Evolutionary conservation across 1,140 invertebrate genomes (phyloP).

Genomic region (Drosophila fuyamai): DNA sequence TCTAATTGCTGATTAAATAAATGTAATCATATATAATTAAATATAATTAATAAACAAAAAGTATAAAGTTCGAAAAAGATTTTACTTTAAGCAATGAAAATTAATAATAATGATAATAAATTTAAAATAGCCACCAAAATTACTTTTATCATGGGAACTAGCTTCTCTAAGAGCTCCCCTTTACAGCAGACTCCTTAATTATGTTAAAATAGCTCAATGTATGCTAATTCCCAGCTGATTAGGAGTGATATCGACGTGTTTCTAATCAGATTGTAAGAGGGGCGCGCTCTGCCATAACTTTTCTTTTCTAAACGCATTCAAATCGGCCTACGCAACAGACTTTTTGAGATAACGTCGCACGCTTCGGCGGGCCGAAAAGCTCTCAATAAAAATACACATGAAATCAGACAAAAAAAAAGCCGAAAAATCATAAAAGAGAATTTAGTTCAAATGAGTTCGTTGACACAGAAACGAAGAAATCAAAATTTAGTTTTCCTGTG

Average conservation of each 20-base stretch:
- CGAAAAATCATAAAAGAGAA: conserved; percentile 61
- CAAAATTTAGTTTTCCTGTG: conserved; percentile 57
- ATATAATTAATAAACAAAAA: too few relatives aligned
- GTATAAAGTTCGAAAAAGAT: too few relatives aligned
- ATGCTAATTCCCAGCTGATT: conserved; percentile 22
- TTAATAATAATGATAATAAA: too few relatives aligned
- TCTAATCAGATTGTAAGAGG: conserved; percentile 19
- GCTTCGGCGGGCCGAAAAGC: conserved; percentile 35
- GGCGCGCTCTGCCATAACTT: conserved; percentile 57
- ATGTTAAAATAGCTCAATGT: not conserved
- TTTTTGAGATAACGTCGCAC: conserved; percentile 57
- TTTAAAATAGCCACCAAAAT: not conserved
- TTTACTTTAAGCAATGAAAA: too few relatives aligned
- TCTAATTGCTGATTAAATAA: too few relatives aligned
- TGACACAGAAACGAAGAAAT: conserved; percentile 78
- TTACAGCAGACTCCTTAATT: not conserved
- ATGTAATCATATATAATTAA: too few relatives aligned
- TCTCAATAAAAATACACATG: conserved; percentile 41
- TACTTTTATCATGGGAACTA: not conserved
- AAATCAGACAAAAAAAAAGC: conserved; percentile 50
- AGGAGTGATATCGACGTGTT: conserved; percentile 9
- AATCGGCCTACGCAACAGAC: conserved; percentile 63
- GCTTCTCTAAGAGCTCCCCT: not conserved
- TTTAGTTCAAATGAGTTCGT: conserved; percentile 78
- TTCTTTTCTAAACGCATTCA: conserved; percentile 72